Conservation (phyloP, 2,113 vertebrate genomes). For the Taxidea taxus region DNA sequence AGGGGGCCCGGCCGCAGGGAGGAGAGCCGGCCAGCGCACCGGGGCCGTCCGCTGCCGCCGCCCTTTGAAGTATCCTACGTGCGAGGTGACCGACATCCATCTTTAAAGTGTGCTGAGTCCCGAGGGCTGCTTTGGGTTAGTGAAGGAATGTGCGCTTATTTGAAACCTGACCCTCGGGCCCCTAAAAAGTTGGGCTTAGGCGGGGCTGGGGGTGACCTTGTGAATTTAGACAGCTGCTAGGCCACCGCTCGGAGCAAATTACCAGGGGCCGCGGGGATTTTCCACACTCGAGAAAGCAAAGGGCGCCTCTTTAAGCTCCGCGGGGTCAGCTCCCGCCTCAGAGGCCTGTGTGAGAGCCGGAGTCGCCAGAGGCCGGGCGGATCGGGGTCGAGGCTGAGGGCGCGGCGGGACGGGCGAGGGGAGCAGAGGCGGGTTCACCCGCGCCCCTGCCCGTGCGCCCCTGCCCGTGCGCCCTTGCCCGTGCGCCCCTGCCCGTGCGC, state of each 20-base stretch:
- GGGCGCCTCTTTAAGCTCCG: constrained; percentile 69
- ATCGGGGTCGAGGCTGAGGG: fast-evolving
- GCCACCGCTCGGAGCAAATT: constrained; percentile 81
- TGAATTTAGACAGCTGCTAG: constrained; percentile 86
- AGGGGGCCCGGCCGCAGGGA: neutral
- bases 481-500: neutral
- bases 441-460: neutral
- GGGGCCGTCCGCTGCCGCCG: neutral
- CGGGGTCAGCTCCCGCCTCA: constrained; percentile 71
- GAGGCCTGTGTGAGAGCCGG: constrained; percentile 25
- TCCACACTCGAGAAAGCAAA: constrained; percentile 74
- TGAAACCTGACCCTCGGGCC: constrained; percentile 84
- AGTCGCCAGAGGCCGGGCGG: fast-evolving
- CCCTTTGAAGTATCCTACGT: constrained; percentile 83
- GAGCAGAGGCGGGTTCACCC: neutral
- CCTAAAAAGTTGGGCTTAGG: constrained; percentile 79
- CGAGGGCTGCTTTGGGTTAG: constrained; percentile 82
- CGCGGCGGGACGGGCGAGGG: fast-evolving
- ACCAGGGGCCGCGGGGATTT: constrained; percentile 77
- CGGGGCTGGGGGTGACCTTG: constrained; percentile 81
- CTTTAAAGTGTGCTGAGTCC: constrained; percentile 80
- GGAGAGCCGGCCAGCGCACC: neutral
- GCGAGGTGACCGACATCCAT: constrained; percentile 82
- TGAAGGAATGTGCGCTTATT: constrained; percentile 83
- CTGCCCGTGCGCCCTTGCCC: neutral